Evolutionary conservation across 2,797 vertebrate species (phyloP).

Genomic region (Echeneis naucrates): DNA sequence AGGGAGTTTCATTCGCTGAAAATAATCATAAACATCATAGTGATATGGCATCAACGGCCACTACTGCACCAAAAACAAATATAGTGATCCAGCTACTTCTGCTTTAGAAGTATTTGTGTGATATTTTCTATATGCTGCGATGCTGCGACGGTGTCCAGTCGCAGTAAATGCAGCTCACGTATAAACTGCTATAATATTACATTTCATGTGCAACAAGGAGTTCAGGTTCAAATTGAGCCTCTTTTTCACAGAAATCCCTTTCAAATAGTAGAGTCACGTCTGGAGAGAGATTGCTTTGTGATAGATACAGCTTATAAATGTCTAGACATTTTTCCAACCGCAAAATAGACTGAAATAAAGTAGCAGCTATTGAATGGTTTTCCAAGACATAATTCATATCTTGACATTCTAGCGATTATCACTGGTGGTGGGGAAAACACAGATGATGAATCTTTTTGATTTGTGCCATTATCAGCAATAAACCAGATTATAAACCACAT

Average conservation of each 20-base stretch:
- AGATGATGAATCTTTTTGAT: background rate
- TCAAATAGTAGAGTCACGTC: background rate
- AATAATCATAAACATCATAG: conserved; percentile 18
- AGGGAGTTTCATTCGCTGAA: conserved; percentile 7
- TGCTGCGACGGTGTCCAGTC: too few species aligned
- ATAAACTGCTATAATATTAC: too few species aligned
- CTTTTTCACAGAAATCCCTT: background rate
- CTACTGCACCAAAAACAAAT: background rate
- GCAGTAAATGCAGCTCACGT: background rate
- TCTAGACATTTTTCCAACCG: background rate
- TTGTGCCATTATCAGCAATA: too few species aligned
- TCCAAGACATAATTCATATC: background rate
- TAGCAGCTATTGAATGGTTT: too few species aligned
- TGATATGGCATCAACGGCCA: background rate
- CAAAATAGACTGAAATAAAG: background rate
- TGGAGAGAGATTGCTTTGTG: background rate
- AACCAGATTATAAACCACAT: too few species aligned
- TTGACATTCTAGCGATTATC: too few species aligned
- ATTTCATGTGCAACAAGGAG: background rate
- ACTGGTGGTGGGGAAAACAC: too few species aligned
- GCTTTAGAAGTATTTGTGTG: background rate
- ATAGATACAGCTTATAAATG: background rate
- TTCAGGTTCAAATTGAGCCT: background rate
- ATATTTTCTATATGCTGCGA: background rate
- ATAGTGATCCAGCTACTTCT: background rate